Base-by-base conservation (phyloP, 2,113 vertebrate species). In the Protomyctophum bolini region DNA sequence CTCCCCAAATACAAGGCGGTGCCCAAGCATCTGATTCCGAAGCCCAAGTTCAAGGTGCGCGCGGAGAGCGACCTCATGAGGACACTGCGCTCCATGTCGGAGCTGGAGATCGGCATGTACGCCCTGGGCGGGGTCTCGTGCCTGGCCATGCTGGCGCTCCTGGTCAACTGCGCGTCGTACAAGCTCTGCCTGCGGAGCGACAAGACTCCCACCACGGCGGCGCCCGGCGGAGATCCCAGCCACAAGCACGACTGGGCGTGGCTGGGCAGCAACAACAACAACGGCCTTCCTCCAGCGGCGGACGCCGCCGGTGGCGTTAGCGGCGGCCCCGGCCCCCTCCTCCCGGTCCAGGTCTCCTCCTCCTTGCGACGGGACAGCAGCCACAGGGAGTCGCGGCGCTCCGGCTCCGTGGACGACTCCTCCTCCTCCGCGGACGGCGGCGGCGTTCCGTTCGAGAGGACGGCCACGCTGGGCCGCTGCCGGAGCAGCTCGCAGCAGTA, bases 61-160 rank as follows among this genome's bases (percentile, higher is more conserved):
- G 92, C 91, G 0, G 94, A 95, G 50, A 87, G 77, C 0, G 93
- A 95, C 73, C 87, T 93, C 6, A 76, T 91, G 0, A 92, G 90
- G 76, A 75, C 91, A 0, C 79, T 95, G 10, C 80, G 91, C 9
- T 91, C 95, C 1, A 92, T 98, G 76, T 94, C 94, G 0, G 95
- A 98, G 70, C 64, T 98, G 81, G 97, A 98, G 84, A 94, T 97
- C 1, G 95, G 96, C 1, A 97, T 98, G 92, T 98, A 97, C 0
- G 93, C 95, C 0, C 75, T 98, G 63, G 82, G 96, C 51, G 97
- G 94, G 0, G 94, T 98, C 63, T 96, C 95, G 65, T 96, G 95
- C 81, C 81, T 98, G 75, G 94, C 96, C 1, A 94, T 98, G 56
- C 70, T 98, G 6, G 96, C 95, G 21, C 95, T 98, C 89, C 85